These are phyloP conservation scores for Tragelaphus scriptus DNA, from an alignment of 2,113 vertebrate species.

Conservation along the genomic window DNA sequence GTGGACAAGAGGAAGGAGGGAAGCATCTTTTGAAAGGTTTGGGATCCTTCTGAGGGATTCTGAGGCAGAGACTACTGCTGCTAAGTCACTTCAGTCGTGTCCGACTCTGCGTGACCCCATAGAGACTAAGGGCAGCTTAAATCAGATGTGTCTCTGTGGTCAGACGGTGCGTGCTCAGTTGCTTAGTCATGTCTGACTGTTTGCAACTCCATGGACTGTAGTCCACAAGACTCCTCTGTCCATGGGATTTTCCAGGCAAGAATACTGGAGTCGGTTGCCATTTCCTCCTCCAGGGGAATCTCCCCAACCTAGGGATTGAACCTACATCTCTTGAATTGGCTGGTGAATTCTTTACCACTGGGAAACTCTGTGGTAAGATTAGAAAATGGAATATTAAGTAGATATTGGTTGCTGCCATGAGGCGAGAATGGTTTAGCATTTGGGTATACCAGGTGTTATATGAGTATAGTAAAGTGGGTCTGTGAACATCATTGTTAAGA, in stretches of 20 bases:
- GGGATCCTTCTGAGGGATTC: background rate
- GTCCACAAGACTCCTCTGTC: background rate
- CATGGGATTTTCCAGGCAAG: background rate
- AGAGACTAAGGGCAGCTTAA: background rate
- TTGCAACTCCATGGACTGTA: background rate
- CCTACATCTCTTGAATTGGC: background rate
- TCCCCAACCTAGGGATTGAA: background rate
- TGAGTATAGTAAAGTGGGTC: background rate
- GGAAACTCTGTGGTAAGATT: background rate
- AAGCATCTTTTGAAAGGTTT: background rate
- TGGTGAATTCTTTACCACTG: background rate
- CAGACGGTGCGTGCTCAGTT: background rate
- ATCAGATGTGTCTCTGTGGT: background rate
- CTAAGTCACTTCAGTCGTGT: too few relatives aligned
- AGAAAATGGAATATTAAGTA: background rate
- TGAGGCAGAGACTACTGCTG: too few relatives aligned
- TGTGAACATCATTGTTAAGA: background rate
- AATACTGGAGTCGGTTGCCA: background rate
- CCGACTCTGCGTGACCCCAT: too few relatives aligned
- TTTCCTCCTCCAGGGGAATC: background rate
- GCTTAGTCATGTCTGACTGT: background rate
- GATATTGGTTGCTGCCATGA: background rate
- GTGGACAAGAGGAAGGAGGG: background rate
- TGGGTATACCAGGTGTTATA: background rate
- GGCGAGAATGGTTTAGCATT: background rate